These are phyloP conservation scores for Copsychus sechellarum DNA, from an alignment of 2,113 vertebrate species.

Conservation along the genomic window DNA sequence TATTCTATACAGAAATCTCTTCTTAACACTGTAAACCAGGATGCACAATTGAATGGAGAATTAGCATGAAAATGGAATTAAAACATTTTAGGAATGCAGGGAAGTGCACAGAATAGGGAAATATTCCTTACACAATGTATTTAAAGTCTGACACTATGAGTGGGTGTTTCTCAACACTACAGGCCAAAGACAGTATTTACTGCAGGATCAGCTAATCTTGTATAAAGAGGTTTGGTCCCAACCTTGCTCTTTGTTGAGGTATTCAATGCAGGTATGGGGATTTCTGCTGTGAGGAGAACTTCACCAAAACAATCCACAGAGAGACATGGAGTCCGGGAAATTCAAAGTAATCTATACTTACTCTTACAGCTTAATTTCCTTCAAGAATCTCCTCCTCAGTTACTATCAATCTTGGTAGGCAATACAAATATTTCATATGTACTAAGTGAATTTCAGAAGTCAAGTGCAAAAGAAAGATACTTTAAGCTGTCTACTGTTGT, in stretches of 20 bases:
- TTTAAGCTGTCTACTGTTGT: background rate
- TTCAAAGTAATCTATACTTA: background rate
- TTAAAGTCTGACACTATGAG: background rate
- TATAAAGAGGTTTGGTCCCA: background rate
- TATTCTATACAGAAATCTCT: background rate
- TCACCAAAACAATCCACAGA: background rate
- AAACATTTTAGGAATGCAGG: background rate
- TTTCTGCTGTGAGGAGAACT: background rate
- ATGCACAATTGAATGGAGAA: background rate
- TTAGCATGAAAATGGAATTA: background rate
- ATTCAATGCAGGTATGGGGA: background rate
- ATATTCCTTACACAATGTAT: background rate
- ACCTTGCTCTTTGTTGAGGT: background rate
- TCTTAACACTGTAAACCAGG: background rate
- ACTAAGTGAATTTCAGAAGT: background rate
- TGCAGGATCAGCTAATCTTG: background rate
- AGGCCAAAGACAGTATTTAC: background rate
- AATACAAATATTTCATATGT: background rate
- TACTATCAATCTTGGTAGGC: background rate
- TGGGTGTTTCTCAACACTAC: background rate
- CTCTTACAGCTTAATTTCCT: background rate
- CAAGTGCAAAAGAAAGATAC: background rate
- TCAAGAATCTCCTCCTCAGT: background rate
- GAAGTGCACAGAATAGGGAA: background rate
- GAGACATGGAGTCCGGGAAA: background rate